Evolutionary conservation across 2,797 vertebrate genomes (phyloP), one percentile per base, ranked within the genome.

Genomic region (Nannoperca obscura): DNA sequence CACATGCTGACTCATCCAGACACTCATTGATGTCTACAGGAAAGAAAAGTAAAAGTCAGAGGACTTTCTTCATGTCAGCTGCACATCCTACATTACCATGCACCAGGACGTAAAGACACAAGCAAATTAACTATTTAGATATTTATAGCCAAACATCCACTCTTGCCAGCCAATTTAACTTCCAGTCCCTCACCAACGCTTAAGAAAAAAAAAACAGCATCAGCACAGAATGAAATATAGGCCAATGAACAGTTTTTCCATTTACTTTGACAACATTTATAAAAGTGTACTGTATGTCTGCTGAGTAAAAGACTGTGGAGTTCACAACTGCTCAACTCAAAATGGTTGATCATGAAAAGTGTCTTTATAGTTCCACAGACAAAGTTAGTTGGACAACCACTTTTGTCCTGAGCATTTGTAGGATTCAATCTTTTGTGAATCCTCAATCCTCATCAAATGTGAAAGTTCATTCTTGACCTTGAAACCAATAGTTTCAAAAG

Each of bases 1-100:
- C 94, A 88, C 98, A 99, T 77, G 95, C 96, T 15, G 86, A 95
- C 88, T 97, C 96, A 74, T 99, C 96, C 79, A 95, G 92, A 93
- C 98, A 99, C 95, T 99, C 98, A 83, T 99, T 93, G 47, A 97
- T 96, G 92, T 99, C 98, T 97, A 82, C 74, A 91, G 83, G 81
- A 87, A 27, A 52, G 8, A 27, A 44, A 44, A 68, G 46, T 19
- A 67, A 36, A 64, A 73, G 19, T 42, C 22, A 42, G 22, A 55
- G 30, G 6, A 46, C 40, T 34, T 69, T 46, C 22, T 32, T 53
- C 22, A 47, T 32, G n/a, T 30, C 46, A 24, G 17, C n/a, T 64
- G 52, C 22, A 40, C 17, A 38, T 62, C 46, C 11, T 53, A 19
- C 19, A 52, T 49, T 60, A 34, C 22, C 46, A 74, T 66, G 44